Evolutionary conservation across 2,797 vertebrate genomes (phyloP), one percentile per base, ranked within the genome.

Genomic region (Otus scops): DNA sequence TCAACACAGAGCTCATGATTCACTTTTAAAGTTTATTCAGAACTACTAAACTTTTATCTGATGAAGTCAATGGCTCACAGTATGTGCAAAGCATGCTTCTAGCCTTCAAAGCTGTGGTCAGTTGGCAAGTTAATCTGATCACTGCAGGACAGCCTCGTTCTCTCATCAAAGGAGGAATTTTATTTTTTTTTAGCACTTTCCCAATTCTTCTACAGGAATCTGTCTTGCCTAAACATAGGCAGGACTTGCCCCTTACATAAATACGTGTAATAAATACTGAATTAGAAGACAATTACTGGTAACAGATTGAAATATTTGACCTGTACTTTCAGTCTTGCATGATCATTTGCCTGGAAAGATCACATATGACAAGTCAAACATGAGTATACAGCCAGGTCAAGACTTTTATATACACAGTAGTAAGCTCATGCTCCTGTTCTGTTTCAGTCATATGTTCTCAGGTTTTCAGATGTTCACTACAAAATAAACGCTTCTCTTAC

Each of bases 121-220:
- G 51, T 92, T 98, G 98, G 97, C 98, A 94, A 93, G 27, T 90
- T 92, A 94, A 94, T 95, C 95, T 96, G 88, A 95, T 96, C 97
- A 47, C 98, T 92, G 89, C 90, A 95, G 97, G 98, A 96, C 36
- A 96, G 90, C 93, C 93, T 92, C 75, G 92, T 78, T 91, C 80
- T 89, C 1, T 60, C 96, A 98, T 98, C 98, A 98, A 98, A 98
- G 97, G 69, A 97, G 64, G 78, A 96, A 84, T 92, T 84, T 59
- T 23, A 1, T 32, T 67, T 47, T 71, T 89, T 93, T 93, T 91
- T 8, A 83, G n/a, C 91, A 84, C 67, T 80, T 92, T 92, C 82
- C 59, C 80, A 50, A 34, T 82, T 87, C 64, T 95, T 87, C 78
- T 94, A 75, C 69, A 82, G 80, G 65, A 91, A 68, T 70, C 73